A percentile compares a stretch with the other conserved stretches of the same genome.
Evolutionary conservation across 2,113 vertebrate species (phyloP).

Genomic region (Phoxinus phoxinus): DNA sequence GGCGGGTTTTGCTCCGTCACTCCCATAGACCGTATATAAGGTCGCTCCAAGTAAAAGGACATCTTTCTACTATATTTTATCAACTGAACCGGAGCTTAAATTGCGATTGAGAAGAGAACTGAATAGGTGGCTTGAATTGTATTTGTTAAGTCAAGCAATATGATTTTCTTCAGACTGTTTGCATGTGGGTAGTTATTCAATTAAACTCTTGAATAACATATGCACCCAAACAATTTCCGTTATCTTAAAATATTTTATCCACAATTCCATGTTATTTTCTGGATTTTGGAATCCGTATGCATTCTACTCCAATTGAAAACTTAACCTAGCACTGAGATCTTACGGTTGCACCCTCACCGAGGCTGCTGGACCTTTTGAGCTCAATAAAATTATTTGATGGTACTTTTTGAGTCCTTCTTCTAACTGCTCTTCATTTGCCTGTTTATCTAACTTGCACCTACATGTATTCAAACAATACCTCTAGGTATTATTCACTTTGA

Average conservation of each 20-base stretch:
- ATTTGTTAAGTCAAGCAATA: neutral
- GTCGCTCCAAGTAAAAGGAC: neutral
- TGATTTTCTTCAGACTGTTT: neutral
- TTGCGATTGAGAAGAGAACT: neutral
- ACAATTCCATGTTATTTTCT: neutral
- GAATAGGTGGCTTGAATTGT: neutral
- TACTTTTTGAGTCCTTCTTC: neutral
- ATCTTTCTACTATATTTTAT: slow-evolving; percentile 14
- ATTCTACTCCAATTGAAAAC: neutral
- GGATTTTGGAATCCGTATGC: neutral
- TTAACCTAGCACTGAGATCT: neutral
- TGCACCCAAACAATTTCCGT: neutral
- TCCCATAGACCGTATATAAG: no score
- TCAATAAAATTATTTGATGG: neutral
- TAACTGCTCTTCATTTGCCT: neutral
- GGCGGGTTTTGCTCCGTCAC: neutral
- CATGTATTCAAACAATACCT: no score
- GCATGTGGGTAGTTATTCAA: neutral
- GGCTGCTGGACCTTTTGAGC: neutral
- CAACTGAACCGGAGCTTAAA: neutral
- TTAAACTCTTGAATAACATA: neutral
- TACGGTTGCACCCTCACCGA: neutral
- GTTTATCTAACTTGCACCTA: neutral
- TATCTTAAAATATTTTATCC: neutral
- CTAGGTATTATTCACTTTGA: no score